Evolutionary conservation across 2,888 invertebrate species (phyloP).

Genomic region (Hetaerina titia): DNA sequence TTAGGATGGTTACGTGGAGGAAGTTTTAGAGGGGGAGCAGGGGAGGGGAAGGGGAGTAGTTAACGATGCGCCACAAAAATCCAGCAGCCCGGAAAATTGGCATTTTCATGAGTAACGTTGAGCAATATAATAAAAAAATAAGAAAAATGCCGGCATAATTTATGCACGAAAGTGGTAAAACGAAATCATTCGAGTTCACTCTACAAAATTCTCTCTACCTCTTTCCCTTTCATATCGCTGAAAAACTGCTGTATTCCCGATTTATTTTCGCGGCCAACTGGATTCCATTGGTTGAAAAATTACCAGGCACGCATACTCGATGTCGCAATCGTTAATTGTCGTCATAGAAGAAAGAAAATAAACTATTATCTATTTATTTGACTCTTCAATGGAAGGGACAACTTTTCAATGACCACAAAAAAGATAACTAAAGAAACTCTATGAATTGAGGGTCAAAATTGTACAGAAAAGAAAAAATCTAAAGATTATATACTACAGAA

Average conservation of each 20-base stretch:
- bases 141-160: neutral
- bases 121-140: conserved; percentile 7
- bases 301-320: neutral
- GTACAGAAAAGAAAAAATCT: too few species aligned
- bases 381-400: too few species aligned
- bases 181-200: neutral
- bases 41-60: neutral
- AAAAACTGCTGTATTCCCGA: neutral
- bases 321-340: neutral
- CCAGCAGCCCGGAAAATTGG: conserved; percentile 17
- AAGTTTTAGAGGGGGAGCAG: neutral
- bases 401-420: too few species aligned
- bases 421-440: too few species aligned
- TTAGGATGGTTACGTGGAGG: too few species aligned
- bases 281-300: neutral
- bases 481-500: too few species aligned
- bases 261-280: neutral
- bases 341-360: too few species aligned
- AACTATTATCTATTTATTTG: too few species aligned
- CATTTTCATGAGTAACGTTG: conserved; percentile 6
- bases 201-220: too few species aligned
- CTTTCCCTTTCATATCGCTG: neutral
- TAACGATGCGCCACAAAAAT: conserved; percentile 4
- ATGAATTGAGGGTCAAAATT: too few species aligned
- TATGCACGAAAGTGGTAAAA: conserved; percentile 1